phyloP scores from a whole-genome alignment of 2,113 vertebrate genomes.

The Nematolebias whitei region DNA sequence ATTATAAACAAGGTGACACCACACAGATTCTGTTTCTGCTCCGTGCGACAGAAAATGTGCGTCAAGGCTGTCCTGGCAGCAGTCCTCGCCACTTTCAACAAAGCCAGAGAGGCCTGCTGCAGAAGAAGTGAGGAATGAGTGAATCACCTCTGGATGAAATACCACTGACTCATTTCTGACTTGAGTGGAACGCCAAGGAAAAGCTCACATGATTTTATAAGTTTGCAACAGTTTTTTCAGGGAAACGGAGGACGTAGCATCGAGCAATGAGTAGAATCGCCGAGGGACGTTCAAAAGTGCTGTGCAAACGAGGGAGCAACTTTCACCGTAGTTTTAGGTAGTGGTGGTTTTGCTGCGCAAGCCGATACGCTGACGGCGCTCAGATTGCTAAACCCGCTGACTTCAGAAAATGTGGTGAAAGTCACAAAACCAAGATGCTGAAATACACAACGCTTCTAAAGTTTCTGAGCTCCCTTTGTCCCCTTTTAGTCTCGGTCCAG shows the following conservation, averaged over 20 bases:
- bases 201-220: conserved; percentile 29
- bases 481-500: conserved; percentile 59
- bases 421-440: conserved; percentile 35
- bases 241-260: not conserved
- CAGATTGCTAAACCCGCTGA: conserved; percentile 25
- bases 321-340: conserved; percentile 49
- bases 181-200: conserved; percentile 59
- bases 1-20: conserved; percentile 46
- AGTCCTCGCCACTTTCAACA: conserved; percentile 33
- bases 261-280: conserved; percentile 18
- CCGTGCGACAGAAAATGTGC: conserved; percentile 51
- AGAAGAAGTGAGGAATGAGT: conserved; percentile 67
- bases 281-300: conserved; percentile 10
- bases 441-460: conserved; percentile 41
- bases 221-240: conserved; percentile 7
- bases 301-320: conserved; percentile 34
- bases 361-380: conserved; percentile 57
- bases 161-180: conserved; percentile 62
- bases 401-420: conserved; percentile 47
- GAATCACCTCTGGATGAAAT: conserved; percentile 70
- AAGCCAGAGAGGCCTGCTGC: conserved; percentile 45
- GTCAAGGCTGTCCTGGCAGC: conserved; percentile 53
- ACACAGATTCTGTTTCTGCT: conserved; percentile 43
- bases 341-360: conserved; percentile 43
- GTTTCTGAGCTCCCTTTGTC: conserved; percentile 55